Percentiles rank a stretch among this genome's conserved stretches.
Conservation (phyloP, 2,113 vertebrate genomes). For the Centrocercus urophasianus region DNA sequence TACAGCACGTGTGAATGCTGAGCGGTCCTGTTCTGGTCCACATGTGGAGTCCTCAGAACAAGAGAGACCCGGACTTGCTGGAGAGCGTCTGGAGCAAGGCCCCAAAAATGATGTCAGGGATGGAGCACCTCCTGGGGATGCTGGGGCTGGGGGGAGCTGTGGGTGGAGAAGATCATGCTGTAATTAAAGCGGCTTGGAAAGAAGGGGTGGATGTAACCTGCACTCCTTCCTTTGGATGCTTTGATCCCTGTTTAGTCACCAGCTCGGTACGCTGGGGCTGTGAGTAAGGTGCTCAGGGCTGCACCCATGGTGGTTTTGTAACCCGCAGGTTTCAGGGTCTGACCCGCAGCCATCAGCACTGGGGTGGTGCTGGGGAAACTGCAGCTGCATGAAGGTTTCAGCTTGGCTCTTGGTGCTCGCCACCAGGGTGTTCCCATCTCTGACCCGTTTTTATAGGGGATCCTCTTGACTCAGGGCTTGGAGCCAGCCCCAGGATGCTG, state of each 20-base stretch:
- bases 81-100: no score
- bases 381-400: background rate
- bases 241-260: conserved; percentile 52
- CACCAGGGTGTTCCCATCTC: rapidly evolving
- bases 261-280: conserved; percentile 43
- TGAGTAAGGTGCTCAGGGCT: background rate
- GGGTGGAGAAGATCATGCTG: background rate
- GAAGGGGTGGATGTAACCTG: conserved; percentile 44
- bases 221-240: conserved; percentile 31
- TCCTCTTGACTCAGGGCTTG: background rate
- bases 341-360: rapidly evolving
- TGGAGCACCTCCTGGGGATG: background rate
- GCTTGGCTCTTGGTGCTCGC: background rate
- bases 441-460: background rate
- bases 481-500: background rate
- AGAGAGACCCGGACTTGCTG: background rate
- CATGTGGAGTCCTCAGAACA: background rate
- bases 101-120: background rate
- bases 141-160: background rate
- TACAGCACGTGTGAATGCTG: rapidly evolving
- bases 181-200: conserved; percentile 55
- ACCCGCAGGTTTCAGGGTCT: background rate
- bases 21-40: background rate
- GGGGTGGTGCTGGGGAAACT: background rate
- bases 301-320: background rate